phyloP scores from a whole-genome alignment of 1,140 invertebrate species.

The Cardiocondyla obscurior region DNA sequence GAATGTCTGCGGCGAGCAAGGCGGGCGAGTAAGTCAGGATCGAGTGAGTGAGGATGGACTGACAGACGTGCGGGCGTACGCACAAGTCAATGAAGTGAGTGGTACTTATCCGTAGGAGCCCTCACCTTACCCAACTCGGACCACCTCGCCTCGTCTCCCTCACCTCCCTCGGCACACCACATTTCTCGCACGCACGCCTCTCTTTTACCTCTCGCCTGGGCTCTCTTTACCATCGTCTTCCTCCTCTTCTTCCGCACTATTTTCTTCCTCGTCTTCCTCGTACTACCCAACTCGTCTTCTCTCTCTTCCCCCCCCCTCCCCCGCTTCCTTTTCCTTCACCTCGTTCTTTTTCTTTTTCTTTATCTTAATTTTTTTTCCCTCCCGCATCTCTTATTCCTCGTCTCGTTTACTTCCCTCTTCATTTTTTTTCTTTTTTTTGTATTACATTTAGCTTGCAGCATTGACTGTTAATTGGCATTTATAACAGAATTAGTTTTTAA shows the following conservation, averaged over 20 bases:
- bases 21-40: constrained; percentile 53
- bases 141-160: constrained; percentile 65
- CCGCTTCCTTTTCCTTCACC: constrained; percentile 46
- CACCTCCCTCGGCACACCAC: constrained; percentile 19
- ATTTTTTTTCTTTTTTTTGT: not conserved
- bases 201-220: constrained; percentile 69
- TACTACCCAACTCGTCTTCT: constrained; percentile 39
- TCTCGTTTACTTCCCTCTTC: constrained; percentile 28
- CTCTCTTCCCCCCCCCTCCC: constrained; percentile 10
- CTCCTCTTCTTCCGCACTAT: constrained; percentile 38
- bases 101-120: constrained; percentile 76
- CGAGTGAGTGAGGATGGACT: constrained; percentile 70
- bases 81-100: constrained; percentile 79
- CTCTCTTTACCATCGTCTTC: constrained; percentile 68
- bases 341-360: constrained; percentile 51
- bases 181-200: constrained; percentile 62
- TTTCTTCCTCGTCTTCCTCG: constrained; percentile 55
- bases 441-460: not conserved
- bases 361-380: constrained; percentile 36
- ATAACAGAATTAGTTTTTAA: not conserved
- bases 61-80: constrained; percentile 75
- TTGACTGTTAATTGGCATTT: constrained; percentile 11
- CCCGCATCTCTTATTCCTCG: not conserved
- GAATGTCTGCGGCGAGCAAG: constrained; percentile 60
- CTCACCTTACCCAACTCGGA: constrained; percentile 75